These are phyloP conservation scores for Nanorana parkeri DNA, from an alignment of 2,113 vertebrate species.

Conservation along the genomic window DNA sequence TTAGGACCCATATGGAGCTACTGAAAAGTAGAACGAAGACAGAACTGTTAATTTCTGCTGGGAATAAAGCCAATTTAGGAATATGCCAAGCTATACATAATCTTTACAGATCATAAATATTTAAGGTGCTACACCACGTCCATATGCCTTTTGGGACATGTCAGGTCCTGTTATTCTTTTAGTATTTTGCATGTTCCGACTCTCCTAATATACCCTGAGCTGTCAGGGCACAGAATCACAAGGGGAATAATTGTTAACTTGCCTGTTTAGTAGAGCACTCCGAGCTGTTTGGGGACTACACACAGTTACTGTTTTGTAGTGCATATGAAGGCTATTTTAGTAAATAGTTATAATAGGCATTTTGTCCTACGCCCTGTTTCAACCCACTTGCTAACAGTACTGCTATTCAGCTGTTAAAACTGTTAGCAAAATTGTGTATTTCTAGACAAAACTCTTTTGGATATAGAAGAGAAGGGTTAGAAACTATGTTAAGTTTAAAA, in stretches of 20 bases:
- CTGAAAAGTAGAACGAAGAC: slow-evolving; percentile 5
- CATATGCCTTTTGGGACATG: slow-evolving; percentile 27
- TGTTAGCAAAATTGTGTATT: no score
- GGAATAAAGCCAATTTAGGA: slow-evolving; percentile 50
- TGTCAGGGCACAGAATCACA: slow-evolving; percentile 26
- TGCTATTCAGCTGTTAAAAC: no score
- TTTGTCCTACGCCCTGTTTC: no score
- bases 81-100: slow-evolving; percentile 48
- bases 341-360: no score
- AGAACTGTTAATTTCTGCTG: slow-evolving; percentile 12
- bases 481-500: no score
- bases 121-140: slow-evolving; percentile 19
- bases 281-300: no score
- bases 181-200: slow-evolving; percentile 12
- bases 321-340: no score
- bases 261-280: neutral
- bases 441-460: no score
- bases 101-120: slow-evolving; percentile 50
- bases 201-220: neutral
- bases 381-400: no score
- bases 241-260: neutral
- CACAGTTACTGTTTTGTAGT: no score
- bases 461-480: no score
- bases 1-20: slow-evolving; percentile 5
- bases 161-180: slow-evolving; percentile 23